Evolutionary conservation across 2,113 vertebrate species (phyloP).

Genomic region (Geothlypis trichas): DNA sequence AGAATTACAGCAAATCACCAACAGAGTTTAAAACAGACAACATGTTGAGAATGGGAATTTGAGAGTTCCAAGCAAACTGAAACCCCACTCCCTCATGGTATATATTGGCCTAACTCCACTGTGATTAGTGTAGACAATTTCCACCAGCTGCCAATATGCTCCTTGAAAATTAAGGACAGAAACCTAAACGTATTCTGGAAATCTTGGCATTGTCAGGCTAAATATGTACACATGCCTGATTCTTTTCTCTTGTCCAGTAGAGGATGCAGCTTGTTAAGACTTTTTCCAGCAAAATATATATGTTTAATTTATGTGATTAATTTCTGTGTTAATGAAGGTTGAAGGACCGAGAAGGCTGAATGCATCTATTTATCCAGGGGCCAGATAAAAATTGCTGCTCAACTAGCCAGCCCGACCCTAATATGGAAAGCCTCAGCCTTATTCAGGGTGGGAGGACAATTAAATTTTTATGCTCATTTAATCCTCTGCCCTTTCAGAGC

Average conservation of each 20-base stretch:
- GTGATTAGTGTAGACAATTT: slow-evolving; percentile 11
- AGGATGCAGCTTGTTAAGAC: slow-evolving; percentile 58
- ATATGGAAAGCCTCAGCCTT: slow-evolving; percentile 31
- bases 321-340: slow-evolving; percentile 64
- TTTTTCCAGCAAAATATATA: slow-evolving; percentile 54
- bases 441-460: slow-evolving; percentile 47
- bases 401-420: slow-evolving; percentile 50
- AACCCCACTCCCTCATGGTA: not conserved
- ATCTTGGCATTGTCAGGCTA: slow-evolving; percentile 55
- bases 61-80: not conserved
- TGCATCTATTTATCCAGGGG: slow-evolving; percentile 64
- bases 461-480: slow-evolving; percentile 71
- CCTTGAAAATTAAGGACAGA: slow-evolving; percentile 50
- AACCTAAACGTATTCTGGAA: slow-evolving; percentile 47
- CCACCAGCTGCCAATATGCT: slow-evolving; percentile 3
- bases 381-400: slow-evolving; percentile 60
- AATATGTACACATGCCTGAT: slow-evolving; percentile 61
- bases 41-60: not conserved
- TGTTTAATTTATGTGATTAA: slow-evolving; percentile 71
- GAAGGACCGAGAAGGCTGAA: slow-evolving; percentile 63
- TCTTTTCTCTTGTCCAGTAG: slow-evolving; percentile 54
- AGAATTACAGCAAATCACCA: not conserved
- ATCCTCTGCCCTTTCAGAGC: slow-evolving; percentile 42
- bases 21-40: not conserved
- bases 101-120: not conserved